phyloP scores from a whole-genome alignment of 2,888 invertebrate species.

The Ariolimax columbianus region DNA sequence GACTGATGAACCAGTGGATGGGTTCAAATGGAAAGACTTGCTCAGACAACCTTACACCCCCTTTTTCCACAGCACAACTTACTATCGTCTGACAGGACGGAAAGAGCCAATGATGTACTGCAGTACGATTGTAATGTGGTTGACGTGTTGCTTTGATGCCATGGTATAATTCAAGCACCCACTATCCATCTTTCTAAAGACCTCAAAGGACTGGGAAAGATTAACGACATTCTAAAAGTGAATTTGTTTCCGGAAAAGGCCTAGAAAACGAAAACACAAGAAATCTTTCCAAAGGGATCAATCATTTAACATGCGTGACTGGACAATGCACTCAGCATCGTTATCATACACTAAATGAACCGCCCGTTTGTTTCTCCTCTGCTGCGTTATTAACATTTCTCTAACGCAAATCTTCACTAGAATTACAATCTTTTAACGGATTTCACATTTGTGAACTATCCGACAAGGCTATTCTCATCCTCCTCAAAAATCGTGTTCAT shows the following conservation, averaged over 20 bases:
- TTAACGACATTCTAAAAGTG: neutral
- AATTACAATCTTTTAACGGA: neutral
- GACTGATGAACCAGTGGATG: too few relatives aligned
- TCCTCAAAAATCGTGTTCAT: neutral
- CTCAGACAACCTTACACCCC: too few relatives aligned
- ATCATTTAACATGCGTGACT: neutral
- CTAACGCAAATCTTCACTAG: neutral
- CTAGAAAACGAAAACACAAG: neutral
- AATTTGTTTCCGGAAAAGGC: neutral
- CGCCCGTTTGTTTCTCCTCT: neutral
- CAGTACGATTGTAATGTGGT: neutral
- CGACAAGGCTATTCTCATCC: neutral
- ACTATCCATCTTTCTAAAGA: neutral
- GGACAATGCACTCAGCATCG: neutral
- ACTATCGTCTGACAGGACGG: too few relatives aligned
- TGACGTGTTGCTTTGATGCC: neutral
- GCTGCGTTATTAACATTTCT: neutral
- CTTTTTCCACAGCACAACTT: too few relatives aligned
- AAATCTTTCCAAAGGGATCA: neutral
- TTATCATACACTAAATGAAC: neutral
- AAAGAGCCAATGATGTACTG: too few relatives aligned
- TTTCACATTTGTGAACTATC: neutral
- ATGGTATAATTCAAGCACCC: neutral
- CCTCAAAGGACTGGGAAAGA: neutral
- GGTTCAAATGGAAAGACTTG: too few relatives aligned